A percentile compares a stretch with the other conserved stretches of the same genome.
Conservation (phyloP, 2,888 invertebrate genomes). For the Orthosia cruda region DNA sequence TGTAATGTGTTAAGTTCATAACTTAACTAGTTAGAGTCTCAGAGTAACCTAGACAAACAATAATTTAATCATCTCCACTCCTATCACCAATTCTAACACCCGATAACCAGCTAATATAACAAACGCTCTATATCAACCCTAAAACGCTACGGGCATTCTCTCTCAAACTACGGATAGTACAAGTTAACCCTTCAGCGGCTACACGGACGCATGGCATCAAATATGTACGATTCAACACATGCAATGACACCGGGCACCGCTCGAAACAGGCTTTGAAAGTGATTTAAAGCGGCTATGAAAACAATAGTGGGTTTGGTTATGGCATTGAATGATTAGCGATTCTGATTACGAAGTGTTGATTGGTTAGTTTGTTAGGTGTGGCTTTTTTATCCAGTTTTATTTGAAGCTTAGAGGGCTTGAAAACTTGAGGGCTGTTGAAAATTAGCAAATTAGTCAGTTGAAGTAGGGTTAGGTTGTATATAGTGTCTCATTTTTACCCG, state of each 20-base stretch:
- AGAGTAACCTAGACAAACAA: too few relatives aligned
- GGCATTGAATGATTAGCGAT: slow-evolving; percentile 31
- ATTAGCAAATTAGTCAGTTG: background rate
- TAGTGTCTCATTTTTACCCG: too few relatives aligned
- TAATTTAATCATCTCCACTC: too few relatives aligned
- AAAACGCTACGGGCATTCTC: slow-evolving; percentile 42
- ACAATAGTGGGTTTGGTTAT: slow-evolving; percentile 22
- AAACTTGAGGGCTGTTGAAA: background rate
- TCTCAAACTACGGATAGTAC: slow-evolving; percentile 20
- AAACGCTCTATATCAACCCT: slow-evolving; percentile 24
- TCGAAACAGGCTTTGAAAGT: slow-evolving; percentile 45
- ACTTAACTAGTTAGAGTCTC: too few relatives aligned
- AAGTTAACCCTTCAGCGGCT: slow-evolving; percentile 44
- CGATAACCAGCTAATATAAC: background rate
- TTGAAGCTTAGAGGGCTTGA: background rate
- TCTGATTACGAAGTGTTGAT: slow-evolving; percentile 7
- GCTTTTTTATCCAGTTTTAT: background rate
- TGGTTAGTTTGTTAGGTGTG: background rate
- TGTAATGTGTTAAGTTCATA: too few relatives aligned
- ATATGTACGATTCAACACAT: slow-evolving; percentile 56
- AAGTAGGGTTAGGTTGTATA: background rate
- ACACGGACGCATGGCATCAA: slow-evolving; percentile 49
- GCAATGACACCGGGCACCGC: slow-evolving; percentile 20
- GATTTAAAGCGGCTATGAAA: slow-evolving; percentile 54
- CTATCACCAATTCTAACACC: background rate